Evolutionary conservation across 2,797 vertebrate species (phyloP).

Genomic region (Gymnodraco acuticeps): DNA sequence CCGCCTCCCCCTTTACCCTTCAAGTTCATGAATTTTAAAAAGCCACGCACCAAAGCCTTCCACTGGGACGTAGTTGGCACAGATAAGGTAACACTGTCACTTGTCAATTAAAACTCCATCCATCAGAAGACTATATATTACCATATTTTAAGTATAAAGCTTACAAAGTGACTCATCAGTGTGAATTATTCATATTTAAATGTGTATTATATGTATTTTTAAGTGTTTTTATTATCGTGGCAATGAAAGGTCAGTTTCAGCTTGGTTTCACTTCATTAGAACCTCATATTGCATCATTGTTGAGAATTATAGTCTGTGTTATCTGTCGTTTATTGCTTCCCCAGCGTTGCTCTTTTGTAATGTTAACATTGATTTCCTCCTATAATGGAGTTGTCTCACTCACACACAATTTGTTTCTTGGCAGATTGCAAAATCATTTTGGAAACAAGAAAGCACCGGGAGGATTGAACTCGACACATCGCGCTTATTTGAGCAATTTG

Average conservation of each 20-base stretch:
- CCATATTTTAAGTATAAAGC: neutral
- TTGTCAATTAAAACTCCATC: constrained; percentile 10
- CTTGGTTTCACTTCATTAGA: constrained; percentile 38
- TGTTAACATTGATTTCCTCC: constrained; percentile 54
- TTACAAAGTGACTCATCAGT: constrained; percentile 10
- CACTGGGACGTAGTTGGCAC: constrained; percentile 83
- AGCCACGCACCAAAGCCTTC: constrained; percentile 82
- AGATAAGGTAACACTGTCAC: constrained; percentile 79
- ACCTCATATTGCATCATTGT: constrained; percentile 23
- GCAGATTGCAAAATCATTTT: constrained; percentile 88
- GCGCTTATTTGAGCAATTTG: constrained; percentile 82
- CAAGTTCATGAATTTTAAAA: neutral
- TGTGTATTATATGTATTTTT: too few species aligned
- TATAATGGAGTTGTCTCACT: constrained; percentile 24
- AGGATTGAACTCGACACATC: constrained; percentile 75
- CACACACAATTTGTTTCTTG: constrained; percentile 36
- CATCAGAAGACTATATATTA: constrained; percentile 17
- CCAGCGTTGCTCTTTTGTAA: constrained; percentile 19
- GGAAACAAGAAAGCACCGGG: constrained; percentile 67
- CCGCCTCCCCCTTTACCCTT: constrained; percentile 35
- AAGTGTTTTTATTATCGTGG: constrained; percentile 1
- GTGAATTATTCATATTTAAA: neutral
- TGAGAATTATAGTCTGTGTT: constrained; percentile 21
- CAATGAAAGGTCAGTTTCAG: constrained; percentile 30
- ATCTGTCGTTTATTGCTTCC: constrained; percentile 9